Evolutionary conservation across 2,797 vertebrate species (phyloP).

Genomic region (Enoplosus armatus): DNA sequence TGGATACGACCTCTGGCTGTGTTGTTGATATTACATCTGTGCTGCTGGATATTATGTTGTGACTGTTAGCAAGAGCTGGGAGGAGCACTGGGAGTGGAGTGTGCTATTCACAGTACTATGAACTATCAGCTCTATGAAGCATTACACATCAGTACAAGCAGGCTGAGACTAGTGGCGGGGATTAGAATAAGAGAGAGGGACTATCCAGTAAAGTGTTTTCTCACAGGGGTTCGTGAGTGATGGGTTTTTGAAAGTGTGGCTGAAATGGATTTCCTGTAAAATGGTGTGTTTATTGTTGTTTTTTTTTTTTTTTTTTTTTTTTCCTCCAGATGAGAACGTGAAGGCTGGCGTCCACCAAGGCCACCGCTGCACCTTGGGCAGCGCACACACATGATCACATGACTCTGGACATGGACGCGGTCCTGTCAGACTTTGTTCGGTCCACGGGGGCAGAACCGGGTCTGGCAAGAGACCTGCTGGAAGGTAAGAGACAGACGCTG

Average conservation of each 20-base stretch:
- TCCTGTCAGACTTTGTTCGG: constrained; percentile 99
- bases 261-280: constrained; percentile 14
- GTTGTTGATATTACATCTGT: constrained; percentile 68
- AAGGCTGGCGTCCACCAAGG: constrained; percentile 90
- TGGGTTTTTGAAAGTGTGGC: constrained; percentile 27
- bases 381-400: constrained; percentile 96
- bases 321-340: constrained; percentile 91
- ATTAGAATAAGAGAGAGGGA: constrained; percentile 33
- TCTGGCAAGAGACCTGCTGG: constrained; percentile 99
- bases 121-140: constrained; percentile 49
- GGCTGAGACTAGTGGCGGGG: constrained; percentile 36
- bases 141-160: constrained; percentile 51
- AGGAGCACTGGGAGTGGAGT: constrained; percentile 64
- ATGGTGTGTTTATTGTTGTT: constrained; percentile 1
- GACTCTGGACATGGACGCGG: constrained; percentile 99
- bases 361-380: constrained; percentile 92
- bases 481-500: constrained; percentile 89
- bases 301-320: constrained; percentile 1
- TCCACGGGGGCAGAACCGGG: constrained; percentile 99
- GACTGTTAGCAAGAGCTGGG: constrained; percentile 61
- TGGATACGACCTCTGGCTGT: constrained; percentile 49
- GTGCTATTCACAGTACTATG: constrained; percentile 49
- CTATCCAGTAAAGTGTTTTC: constrained; percentile 9
- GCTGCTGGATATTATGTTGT: constrained; percentile 66
- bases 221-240: constrained; percentile 23